phyloP scores from a whole-genome alignment of 92 coral and sea anemone species.

The Desmophyllum pertusum region DNA sequence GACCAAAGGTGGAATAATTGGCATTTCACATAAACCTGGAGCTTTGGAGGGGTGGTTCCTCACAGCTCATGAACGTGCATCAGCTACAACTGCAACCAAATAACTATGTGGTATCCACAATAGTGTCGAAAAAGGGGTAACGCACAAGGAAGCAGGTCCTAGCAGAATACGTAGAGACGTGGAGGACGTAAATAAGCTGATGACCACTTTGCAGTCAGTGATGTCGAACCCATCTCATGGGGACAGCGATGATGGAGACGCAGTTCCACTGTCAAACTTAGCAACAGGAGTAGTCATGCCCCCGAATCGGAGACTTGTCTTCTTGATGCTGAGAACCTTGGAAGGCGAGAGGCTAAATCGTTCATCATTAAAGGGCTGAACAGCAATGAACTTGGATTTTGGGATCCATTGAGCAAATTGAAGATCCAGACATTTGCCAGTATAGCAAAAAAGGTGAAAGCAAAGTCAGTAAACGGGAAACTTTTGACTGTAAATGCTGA shows the following conservation, averaged over 20 bases:
- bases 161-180: constrained; percentile 39
- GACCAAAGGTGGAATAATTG: constrained; percentile 12
- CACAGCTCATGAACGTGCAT: constrained; percentile 34
- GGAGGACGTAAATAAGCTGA: constrained; percentile 37
- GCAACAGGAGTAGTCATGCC: constrained; percentile 55
- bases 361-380: constrained; percentile 16
- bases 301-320: constrained; percentile 10
- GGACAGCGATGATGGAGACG: not conserved
- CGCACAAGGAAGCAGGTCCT: constrained; percentile 39
- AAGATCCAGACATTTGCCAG: constrained; percentile 36
- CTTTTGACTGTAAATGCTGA: constrained; percentile 20
- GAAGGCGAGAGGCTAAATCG: constrained; percentile 1
- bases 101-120: not conserved
- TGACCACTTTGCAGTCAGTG: constrained; percentile 30
- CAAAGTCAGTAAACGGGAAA: constrained; percentile 23
- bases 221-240: constrained; percentile 31
- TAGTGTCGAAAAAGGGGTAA: not conserved
- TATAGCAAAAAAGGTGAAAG: constrained; percentile 40
- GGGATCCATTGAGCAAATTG: constrained; percentile 37
- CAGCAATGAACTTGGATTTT: constrained; percentile 44
- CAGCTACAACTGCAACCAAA: constrained; percentile 14
- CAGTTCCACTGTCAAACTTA: constrained; percentile 40
- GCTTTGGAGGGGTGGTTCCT: constrained; percentile 43
- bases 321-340: constrained; percentile 27
- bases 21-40: constrained; percentile 28